A percentile compares a stretch with the other conserved stretches of the same genome.
Conservation (phyloP, 1,140 invertebrate genomes). For the Goniozus legneri region DNA sequence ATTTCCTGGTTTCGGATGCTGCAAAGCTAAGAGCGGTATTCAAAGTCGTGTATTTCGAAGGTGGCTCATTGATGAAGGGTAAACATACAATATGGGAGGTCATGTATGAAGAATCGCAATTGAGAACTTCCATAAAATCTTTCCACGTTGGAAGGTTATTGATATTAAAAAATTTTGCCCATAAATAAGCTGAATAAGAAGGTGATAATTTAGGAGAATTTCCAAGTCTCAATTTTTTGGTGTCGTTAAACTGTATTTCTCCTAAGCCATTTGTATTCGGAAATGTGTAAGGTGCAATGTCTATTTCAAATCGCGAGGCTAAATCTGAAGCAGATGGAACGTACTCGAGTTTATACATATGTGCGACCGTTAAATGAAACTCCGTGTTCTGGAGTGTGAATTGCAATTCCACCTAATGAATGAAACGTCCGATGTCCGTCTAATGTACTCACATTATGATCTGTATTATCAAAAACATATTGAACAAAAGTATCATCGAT, state of each 20-base stretch:
- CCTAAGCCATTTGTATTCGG: neutral
- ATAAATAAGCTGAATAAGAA: conserved; percentile 21
- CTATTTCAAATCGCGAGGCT: neutral
- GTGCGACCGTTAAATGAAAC: neutral
- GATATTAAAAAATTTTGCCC: conserved; percentile 28
- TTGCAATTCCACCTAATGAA: too few species aligned
- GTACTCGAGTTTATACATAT: neutral
- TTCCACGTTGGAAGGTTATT: conserved; percentile 23
- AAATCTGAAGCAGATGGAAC: neutral
- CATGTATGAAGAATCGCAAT: neutral
- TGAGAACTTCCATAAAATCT: conserved; percentile 17
- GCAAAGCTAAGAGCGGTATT: too few species aligned
- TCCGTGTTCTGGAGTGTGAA: neutral
- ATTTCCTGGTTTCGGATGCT: conserved; percentile 28
- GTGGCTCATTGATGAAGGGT: conserved; percentile 10
- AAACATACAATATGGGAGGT: too few species aligned
- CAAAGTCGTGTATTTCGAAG: too few species aligned
- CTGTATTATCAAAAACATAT: conserved; percentile 40
- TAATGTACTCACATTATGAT: conserved; percentile 28
- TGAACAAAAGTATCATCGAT: too few species aligned
- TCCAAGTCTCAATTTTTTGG: neutral
- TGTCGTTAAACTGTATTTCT: neutral
- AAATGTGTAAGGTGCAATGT: neutral
- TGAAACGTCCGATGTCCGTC: conserved; percentile 18
- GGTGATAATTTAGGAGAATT: conserved; percentile 5